These are phyloP conservation scores for Pomacea maculata DNA, from an alignment of 1,140 invertebrate species.

Conservation along the genomic window DNA sequence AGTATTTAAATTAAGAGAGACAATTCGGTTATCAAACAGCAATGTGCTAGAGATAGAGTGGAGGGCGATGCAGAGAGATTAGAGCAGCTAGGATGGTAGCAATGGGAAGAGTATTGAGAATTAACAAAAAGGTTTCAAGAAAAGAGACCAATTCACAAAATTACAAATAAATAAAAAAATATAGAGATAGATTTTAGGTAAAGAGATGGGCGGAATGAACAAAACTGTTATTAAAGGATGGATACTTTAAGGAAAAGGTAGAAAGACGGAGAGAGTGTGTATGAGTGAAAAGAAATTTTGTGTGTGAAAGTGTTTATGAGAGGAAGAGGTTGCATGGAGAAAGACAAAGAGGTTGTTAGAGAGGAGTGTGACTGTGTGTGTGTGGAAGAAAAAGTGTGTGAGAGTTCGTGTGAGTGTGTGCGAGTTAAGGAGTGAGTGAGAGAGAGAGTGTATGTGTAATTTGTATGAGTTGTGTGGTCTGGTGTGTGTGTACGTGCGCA, in stretches of 20 bases:
- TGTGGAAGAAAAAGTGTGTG: not conserved
- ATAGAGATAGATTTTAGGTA: too few species aligned
- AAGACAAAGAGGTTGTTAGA: too few species aligned
- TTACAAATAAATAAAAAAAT: too few species aligned
- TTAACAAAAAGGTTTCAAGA: not conserved
- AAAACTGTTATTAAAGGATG: too few species aligned
- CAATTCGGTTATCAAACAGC: not conserved
- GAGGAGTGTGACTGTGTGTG: not conserved
- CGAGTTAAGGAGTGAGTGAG: not conserved
- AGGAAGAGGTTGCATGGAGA: not conserved
- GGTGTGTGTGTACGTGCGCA: not conserved
- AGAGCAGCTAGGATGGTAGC: not conserved
- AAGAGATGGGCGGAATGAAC: too few species aligned
- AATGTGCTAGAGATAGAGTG: not conserved
- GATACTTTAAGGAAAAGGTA: not conserved
- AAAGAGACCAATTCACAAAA: too few species aligned
- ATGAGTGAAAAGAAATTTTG: not conserved
- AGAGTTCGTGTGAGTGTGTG: not conserved
- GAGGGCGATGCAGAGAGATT: not conserved
- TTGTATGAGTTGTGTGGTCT: too few species aligned
- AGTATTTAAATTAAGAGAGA: too few species aligned
- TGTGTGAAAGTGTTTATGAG: constrained; percentile 6
- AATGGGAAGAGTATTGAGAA: too few species aligned
- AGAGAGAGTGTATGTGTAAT: too few species aligned
- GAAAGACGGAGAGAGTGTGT: not conserved